Conservation (phyloP, 2,113 vertebrate genomes). For the Romanogobio albipinnatus region DNA sequence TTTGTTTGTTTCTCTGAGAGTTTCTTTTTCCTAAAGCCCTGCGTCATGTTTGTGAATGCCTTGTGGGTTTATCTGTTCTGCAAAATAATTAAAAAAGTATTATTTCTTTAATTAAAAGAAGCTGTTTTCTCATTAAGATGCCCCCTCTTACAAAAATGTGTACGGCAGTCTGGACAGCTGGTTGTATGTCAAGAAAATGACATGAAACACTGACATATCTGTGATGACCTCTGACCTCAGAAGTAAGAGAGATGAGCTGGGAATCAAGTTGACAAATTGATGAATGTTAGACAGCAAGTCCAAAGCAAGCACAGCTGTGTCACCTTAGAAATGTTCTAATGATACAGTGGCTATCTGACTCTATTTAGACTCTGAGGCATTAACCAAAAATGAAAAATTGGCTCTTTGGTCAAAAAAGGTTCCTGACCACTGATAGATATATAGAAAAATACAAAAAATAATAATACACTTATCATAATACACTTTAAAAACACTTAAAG, state of each 20-base stretch:
- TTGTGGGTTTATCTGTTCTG: not conserved
- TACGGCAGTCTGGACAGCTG: conserved; percentile 9
- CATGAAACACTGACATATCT: conserved; percentile 17
- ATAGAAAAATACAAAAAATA: no score
- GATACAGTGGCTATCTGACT: conserved; percentile 19
- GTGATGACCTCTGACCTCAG: conserved; percentile 24
- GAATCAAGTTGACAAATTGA: conserved; percentile 37
- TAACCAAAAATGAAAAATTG: no score
- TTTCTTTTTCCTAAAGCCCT: not conserved
- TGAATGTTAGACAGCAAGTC: conserved; percentile 42
- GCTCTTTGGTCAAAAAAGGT: no score
- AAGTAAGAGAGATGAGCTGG: conserved; percentile 14
- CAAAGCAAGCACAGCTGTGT: conserved; percentile 14
- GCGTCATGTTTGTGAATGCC: not conserved
- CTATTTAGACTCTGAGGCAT: no score
- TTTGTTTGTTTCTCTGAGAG: not conserved
- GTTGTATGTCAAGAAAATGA: conserved; percentile 3
- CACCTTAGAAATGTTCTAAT: conserved; percentile 20
- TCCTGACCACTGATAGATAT: no score
- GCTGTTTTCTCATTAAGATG: not conserved
- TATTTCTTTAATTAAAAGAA: not conserved
- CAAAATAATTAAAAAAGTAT: not conserved
- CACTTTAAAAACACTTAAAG: no score
- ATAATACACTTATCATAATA: no score
- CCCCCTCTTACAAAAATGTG: not conserved